A percentile compares a stretch with the other conserved stretches of the same genome.
phyloP scores from a whole-genome alignment of 1,140 invertebrate genomes.

The Heliconius melpomene region DNA sequence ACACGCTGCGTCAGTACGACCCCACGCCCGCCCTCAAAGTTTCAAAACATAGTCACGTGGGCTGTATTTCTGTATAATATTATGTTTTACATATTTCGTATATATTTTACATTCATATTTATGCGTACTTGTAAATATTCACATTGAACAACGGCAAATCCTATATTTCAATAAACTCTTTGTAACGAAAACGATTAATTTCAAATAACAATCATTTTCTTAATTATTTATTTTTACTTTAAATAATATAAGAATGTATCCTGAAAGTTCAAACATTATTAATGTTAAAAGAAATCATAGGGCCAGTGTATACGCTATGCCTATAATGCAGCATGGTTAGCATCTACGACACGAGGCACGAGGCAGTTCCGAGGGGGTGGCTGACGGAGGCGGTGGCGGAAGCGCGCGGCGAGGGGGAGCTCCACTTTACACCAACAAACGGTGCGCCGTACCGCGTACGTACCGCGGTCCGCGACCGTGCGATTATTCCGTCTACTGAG shows the following conservation, averaged over 20 bases:
- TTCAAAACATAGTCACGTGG: slow-evolving; percentile 59
- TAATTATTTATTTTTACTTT: no score
- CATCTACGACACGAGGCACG: slow-evolving; percentile 37
- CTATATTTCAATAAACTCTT: no score
- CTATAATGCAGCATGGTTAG: slow-evolving; percentile 33
- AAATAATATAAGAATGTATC: background rate
- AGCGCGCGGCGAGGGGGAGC: slow-evolving; percentile 43
- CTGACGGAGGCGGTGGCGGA: slow-evolving; percentile 37
- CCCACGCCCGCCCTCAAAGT: slow-evolving; percentile 39
- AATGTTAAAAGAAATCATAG: background rate
- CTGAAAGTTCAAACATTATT: background rate
- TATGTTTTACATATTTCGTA: background rate
- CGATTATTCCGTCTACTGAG: slow-evolving; percentile 76
- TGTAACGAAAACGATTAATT: no score
- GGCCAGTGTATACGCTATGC: background rate
- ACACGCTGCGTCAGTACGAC: slow-evolving; percentile 34
- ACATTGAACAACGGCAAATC: background rate
- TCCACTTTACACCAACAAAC: slow-evolving; percentile 50
- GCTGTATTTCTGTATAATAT: background rate
- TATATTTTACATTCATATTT: background rate
- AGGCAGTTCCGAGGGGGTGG: slow-evolving; percentile 37
- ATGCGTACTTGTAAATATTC: background rate
- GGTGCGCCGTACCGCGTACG: slow-evolving; percentile 47
- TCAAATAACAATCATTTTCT: no score
- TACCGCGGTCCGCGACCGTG: slow-evolving; percentile 52